phyloP scores from a whole-genome alignment of 2,888 invertebrate species.

The Coelopa pilipes region DNA sequence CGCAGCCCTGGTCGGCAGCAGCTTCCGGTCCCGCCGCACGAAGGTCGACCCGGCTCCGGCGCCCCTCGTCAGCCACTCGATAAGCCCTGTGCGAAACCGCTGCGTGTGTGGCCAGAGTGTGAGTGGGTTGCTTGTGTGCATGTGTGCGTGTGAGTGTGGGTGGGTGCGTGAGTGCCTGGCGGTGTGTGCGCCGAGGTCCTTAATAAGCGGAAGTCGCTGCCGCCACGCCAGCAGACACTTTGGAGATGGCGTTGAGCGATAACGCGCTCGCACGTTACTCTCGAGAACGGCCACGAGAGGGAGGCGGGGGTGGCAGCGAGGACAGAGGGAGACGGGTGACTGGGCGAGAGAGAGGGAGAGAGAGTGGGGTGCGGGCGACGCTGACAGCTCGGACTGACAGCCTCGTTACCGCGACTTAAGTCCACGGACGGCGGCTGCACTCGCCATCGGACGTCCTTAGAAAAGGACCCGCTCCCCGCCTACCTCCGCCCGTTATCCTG shows the following conservation, averaged over 20 bases:
- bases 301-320: no score
- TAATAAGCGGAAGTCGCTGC: slow-evolving; percentile 24
- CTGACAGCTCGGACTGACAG: neutral
- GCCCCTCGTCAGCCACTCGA: neutral
- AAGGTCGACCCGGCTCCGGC: no score
- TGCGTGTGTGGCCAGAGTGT: neutral
- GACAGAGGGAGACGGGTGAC: no score
- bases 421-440: neutral
- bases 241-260: slow-evolving; percentile 6
- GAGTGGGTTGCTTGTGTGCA: neutral
- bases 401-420: neutral
- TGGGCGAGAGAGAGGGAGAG: no score
- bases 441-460: neutral
- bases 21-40: no score
- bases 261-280: neutral
- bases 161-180: neutral
- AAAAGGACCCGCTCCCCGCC: neutral
- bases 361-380: neutral
- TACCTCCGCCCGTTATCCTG: neutral
- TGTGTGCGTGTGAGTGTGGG: neutral
- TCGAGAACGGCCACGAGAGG: neutral
- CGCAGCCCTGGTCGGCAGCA: no score
- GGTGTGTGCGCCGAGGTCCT: neutral
- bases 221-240: neutral
- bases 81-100: neutral